Percentiles rank a stretch among this genome's conserved stretches.
Conservation (phyloP, 2,113 vertebrate genomes). For the Sorex fumeus region DNA sequence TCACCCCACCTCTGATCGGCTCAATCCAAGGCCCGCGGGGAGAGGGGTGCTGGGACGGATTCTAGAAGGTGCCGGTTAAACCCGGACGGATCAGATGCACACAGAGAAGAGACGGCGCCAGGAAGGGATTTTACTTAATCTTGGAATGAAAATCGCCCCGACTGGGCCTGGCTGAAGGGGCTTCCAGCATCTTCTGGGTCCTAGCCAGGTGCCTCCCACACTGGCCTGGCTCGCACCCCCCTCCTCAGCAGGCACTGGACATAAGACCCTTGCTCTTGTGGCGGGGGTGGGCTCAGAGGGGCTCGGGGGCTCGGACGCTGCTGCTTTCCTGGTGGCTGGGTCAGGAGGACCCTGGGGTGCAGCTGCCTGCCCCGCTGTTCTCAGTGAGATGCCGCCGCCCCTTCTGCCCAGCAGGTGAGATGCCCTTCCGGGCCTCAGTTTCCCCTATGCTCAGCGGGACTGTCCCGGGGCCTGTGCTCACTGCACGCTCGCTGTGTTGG, state of each 20-base stretch:
- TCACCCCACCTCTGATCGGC: too few relatives aligned
- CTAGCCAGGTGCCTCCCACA: conserved; percentile 59
- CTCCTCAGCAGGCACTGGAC: not conserved
- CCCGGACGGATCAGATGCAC: not conserved
- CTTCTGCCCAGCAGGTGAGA: not conserved
- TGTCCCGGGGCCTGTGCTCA: too few relatives aligned
- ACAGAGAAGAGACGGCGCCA: conserved; percentile 22
- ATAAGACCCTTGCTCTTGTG: not conserved
- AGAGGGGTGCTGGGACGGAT: not conserved
- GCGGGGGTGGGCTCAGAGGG: not conserved
- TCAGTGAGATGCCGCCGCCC: too few relatives aligned
- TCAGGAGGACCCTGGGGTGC: not conserved
- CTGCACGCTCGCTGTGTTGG: too few relatives aligned
- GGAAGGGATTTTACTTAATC: conserved; percentile 63
- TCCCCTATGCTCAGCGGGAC: too few relatives aligned
- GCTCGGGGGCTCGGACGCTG: not conserved
- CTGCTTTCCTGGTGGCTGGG: not conserved
- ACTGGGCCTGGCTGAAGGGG: conserved; percentile 59
- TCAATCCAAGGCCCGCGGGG: not conserved
- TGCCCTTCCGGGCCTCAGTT: too few relatives aligned
- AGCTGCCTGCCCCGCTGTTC: too few relatives aligned
- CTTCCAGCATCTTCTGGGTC: conserved; percentile 44
- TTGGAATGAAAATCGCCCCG: conserved; percentile 46
- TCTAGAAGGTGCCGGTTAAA: conserved; percentile 1
- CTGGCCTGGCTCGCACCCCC: conserved; percentile 35